Evolutionary conservation across 2,888 invertebrate species (phyloP).

Genomic region (Prostheceraeus crozeri): DNA sequence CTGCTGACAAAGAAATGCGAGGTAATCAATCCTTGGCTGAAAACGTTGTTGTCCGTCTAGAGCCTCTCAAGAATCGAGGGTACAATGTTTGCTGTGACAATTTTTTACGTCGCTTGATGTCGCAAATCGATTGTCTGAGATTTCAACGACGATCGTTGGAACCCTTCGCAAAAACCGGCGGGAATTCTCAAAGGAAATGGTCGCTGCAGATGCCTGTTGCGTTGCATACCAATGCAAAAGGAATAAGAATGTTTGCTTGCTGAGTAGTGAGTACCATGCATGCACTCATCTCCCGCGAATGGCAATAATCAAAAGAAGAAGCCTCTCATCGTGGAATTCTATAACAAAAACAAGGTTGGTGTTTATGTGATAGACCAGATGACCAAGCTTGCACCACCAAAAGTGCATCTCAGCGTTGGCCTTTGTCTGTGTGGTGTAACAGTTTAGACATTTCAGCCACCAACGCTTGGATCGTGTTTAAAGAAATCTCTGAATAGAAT

Average conservation of each 20-base stretch:
- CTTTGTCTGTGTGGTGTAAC: too few species aligned
- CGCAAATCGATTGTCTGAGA: background rate
- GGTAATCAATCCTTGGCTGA: too few species aligned
- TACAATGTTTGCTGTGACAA: conserved; percentile 20
- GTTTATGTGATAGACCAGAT: conserved; percentile 1
- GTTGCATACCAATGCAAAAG: background rate
- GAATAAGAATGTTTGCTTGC: conserved; percentile 8
- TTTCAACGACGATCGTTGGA: background rate
- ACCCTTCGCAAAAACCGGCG: background rate
- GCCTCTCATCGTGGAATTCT: background rate
- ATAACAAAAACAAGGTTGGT: background rate
- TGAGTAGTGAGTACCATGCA: too few species aligned
- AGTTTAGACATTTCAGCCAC: background rate
- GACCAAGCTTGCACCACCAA: background rate
- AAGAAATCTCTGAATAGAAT: too few species aligned
- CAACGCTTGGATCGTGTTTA: conserved; percentile 17
- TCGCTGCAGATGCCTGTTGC: background rate
- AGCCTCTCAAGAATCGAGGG: too few species aligned
- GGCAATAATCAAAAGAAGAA: conserved; percentile 15
- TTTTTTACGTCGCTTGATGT: conserved; percentile 7
- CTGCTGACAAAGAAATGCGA: too few species aligned
- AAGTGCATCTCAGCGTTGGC: conserved; percentile 1
- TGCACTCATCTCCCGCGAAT: background rate
- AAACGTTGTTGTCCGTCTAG: too few species aligned
- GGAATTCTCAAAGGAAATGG: too few species aligned